Conservation (phyloP, 2,113 vertebrate genomes). For the Bos indicus region DNA sequence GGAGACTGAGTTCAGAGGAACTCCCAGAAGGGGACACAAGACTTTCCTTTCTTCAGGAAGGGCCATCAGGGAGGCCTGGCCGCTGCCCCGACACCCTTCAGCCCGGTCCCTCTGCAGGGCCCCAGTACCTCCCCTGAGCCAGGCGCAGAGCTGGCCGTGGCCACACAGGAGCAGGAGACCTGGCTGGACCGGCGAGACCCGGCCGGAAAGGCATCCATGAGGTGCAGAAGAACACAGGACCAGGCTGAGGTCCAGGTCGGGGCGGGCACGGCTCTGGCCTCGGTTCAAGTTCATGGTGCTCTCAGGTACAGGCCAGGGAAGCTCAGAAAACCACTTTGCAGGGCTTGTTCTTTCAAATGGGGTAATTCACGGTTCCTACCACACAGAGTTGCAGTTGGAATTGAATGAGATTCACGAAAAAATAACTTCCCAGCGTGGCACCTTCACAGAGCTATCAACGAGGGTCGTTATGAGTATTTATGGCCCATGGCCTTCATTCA, state of each 20-base stretch:
- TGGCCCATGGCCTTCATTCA: neutral
- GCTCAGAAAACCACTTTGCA: neutral
- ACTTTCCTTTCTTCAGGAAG: neutral
- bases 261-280: neutral
- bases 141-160: fast-evolving
- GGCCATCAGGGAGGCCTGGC: neutral
- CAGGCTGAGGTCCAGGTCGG: neutral
- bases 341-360: neutral
- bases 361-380: neutral
- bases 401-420: slow-evolving; percentile 32
- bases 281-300: neutral
- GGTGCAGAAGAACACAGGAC: fast-evolving
- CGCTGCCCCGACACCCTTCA: fast-evolving
- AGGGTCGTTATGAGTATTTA: slow-evolving; percentile 22
- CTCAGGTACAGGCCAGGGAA: neutral
- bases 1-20: neutral
- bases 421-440: slow-evolving; percentile 20
- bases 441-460: neutral
- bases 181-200: neutral
- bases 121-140: neutral
- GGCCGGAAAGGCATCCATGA: neutral
- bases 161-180: too few relatives aligned
- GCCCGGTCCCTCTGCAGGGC: neutral
- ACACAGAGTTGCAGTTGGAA: neutral
- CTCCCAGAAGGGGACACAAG: neutral